Conservation (phyloP, 2,797 vertebrate genomes). For the Hipposideros larvatus region DNA sequence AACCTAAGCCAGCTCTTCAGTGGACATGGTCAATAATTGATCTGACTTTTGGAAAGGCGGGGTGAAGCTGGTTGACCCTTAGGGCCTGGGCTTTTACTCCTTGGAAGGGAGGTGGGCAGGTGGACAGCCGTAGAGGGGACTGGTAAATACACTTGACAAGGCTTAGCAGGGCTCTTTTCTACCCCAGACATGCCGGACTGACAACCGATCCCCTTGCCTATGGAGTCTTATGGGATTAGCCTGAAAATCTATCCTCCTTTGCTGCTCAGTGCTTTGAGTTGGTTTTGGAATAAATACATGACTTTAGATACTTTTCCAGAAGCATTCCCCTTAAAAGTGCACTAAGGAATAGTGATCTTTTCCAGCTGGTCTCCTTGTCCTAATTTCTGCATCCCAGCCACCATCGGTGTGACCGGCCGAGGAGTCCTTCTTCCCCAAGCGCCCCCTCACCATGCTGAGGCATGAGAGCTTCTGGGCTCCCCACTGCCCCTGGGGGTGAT, state of each 20-base stretch:
- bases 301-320: background rate
- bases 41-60: conserved; percentile 45
- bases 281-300: background rate
- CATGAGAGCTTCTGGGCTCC: background rate
- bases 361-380: background rate
- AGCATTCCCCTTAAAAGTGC: background rate
- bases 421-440: background rate
- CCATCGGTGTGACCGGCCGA: background rate
- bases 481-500: background rate
- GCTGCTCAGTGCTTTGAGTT: background rate
- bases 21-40: conserved; percentile 56
- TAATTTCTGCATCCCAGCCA: background rate
- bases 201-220: background rate
- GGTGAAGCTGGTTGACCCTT: background rate
- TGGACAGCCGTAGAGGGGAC: background rate
- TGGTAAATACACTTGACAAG: background rate
- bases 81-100: background rate
- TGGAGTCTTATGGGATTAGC: background rate
- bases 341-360: background rate
- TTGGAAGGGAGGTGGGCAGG: background rate
- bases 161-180: background rate
- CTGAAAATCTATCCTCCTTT: background rate
- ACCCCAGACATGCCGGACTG: background rate
- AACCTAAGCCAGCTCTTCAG: conserved; percentile 38
- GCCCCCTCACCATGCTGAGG: background rate